These are phyloP conservation scores for Etia nguti DNA, from an alignment of 2,113 vertebrate species.

Conservation along the genomic window DNA sequence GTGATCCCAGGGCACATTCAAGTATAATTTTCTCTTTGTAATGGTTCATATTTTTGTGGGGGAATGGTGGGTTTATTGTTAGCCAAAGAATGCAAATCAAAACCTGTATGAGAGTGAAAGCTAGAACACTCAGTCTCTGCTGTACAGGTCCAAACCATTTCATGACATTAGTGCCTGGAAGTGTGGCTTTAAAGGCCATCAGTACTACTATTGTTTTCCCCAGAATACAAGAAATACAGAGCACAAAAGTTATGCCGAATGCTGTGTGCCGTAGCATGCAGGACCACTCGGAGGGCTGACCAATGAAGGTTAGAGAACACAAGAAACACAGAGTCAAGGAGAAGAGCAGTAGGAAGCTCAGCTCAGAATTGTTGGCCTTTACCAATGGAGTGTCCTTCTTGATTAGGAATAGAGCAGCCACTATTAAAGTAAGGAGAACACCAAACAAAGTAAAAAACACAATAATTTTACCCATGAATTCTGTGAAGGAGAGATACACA, in stretches of 20 bases:
- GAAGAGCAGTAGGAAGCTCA: constrained; percentile 72
- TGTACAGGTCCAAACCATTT: constrained; percentile 67
- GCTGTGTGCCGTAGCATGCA: constrained; percentile 71
- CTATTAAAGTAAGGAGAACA: constrained; percentile 40
- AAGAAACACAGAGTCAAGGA: constrained; percentile 68
- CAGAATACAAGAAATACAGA: constrained; percentile 67
- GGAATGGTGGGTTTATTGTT: constrained; percentile 55
- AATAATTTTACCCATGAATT: constrained; percentile 64
- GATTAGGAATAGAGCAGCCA: constrained; percentile 46
- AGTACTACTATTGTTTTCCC: constrained; percentile 69
- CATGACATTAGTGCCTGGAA: constrained; percentile 61
- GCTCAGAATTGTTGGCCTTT: constrained; percentile 70
- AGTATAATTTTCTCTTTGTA: constrained; percentile 60
- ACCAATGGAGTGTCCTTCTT: constrained; percentile 66
- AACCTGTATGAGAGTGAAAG: constrained; percentile 57
- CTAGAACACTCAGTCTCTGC: constrained; percentile 60
- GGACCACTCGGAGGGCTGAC: constrained; percentile 66
- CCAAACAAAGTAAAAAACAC: constrained; percentile 63
- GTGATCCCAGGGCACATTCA: constrained; percentile 55
- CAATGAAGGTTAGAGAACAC: constrained; percentile 70
- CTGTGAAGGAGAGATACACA: constrained; percentile 63
- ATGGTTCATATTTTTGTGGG: constrained; percentile 41
- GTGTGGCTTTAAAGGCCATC: constrained; percentile 64
- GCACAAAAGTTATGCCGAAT: constrained; percentile 69
- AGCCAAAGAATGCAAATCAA: constrained; percentile 66